Base-by-base conservation (phyloP, 92 coral and sea anemone genomes). In the Zoanthus sansibaricus region DNA sequence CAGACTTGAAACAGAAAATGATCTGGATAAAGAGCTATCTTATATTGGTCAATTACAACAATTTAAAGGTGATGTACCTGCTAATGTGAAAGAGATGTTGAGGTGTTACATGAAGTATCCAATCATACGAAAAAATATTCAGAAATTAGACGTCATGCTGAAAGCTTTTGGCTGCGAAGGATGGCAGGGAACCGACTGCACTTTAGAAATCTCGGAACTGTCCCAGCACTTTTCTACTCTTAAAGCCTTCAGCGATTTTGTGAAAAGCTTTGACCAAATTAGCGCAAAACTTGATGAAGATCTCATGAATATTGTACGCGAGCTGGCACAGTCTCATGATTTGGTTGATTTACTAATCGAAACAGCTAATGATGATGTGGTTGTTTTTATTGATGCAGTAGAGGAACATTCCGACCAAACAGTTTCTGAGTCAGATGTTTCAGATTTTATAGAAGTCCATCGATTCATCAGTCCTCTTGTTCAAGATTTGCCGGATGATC, bases 351-450 rank as follows among this genome's bases (percentile, higher is more conserved):
- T 94, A 9, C 71, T 94, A 14, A 62, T 80, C 79, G 96, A 91
- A 48, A 94, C 92, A 37, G 91, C 90, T 45, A 45, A 77, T 54
- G 96, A 94, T 13, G 96, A 94, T 62, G 90, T 91, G 16, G 89
- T 89, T 67, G 71, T 91, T 16, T 88, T 94, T 6, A 94, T 94
- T 30, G 96, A 94, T 71, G 93, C 92, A 54, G 96, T 94, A 10
- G 96, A 94, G 79, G 96, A 91, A 52, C 93, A 89, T 67, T 94
- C 93, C 6, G 96, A 94, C 51, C 90, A 88, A n/a, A 77, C 89
- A 14, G 88, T 94, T 72, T 85, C 91, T 7, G 96, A 90, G 70
- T 78, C 88, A 47, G 91, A 84, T 13, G 96, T 94, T n/a, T 87
- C 94, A 6, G 87, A 91, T 83, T 86, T 94, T 78, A 94, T 94